Evolutionary conservation across 1,140 invertebrate species (phyloP).

Genomic region (Macrocentrus cingulum): DNA sequence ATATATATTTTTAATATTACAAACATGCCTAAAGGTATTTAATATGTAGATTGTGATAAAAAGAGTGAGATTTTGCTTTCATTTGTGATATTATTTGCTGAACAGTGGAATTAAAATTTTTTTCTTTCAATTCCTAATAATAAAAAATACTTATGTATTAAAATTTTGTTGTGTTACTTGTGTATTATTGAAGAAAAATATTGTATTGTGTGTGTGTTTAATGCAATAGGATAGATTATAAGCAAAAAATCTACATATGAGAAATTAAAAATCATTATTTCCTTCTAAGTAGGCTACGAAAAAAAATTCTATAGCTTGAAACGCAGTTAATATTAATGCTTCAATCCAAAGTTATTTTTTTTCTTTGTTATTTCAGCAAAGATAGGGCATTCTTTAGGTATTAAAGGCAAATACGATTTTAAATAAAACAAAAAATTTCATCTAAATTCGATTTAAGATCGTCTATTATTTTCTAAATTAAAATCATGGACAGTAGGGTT

Average conservation of each 20-base stretch:
- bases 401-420: neutral
- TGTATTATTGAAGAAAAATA: neutral
- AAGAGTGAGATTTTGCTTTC: too few relatives aligned
- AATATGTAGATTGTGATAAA: neutral
- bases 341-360: neutral
- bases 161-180: neutral
- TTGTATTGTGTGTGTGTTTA: neutral
- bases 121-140: too few relatives aligned
- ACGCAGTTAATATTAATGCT: neutral
- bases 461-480: conserved; percentile 27
- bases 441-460: conserved; percentile 35
- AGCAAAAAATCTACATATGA: neutral
- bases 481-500: conserved; percentile 21
- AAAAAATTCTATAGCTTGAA: neutral
- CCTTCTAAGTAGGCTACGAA: neutral
- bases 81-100: too few relatives aligned
- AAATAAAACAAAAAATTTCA: neutral
- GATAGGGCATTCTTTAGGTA: conserved; percentile 13
- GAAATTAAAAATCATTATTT: neutral
- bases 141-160: too few relatives aligned
- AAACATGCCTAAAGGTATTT: neutral
- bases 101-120: too few relatives aligned
- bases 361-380: neutral
- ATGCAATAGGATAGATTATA: conserved; percentile 15
- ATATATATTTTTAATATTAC: neutral